phyloP scores from a whole-genome alignment of 92 coral and sea anemone species.

The Bergia puertoricense region DNA sequence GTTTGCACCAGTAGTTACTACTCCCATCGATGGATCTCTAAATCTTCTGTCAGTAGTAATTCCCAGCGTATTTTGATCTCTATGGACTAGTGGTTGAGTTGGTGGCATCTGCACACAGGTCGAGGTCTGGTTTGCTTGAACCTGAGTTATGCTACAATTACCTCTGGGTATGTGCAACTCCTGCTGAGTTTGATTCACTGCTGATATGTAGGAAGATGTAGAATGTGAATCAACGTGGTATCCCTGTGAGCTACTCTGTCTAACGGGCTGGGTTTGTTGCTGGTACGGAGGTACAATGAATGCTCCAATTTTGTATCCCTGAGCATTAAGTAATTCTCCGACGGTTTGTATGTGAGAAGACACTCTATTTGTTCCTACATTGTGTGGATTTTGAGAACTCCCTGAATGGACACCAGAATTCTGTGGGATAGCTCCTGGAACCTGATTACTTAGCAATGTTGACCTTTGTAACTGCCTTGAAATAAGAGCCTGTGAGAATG shows the following conservation, averaged over 20 bases:
- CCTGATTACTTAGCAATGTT: background rate
- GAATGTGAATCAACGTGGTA: background rate
- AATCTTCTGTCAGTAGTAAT: background rate
- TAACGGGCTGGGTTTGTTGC: background rate
- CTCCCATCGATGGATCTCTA: background rate
- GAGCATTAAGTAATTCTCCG: background rate
- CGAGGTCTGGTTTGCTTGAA: background rate
- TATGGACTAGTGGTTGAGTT: no score
- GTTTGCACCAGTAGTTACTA: background rate
- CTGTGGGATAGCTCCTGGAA: background rate
- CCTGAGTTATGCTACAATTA: background rate
- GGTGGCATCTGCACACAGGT: background rate
- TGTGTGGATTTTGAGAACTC: background rate
- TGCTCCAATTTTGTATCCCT: background rate
- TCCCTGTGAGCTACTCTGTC: no score
- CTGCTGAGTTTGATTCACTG: background rate
- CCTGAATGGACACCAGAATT: background rate
- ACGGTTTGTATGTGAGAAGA: background rate
- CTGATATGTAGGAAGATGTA: background rate
- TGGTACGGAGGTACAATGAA: background rate
- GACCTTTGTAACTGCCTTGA: background rate
- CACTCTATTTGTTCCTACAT: background rate
- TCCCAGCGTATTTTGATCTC: background rate
- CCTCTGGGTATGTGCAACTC: background rate
- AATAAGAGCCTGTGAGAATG: background rate